Evolutionary conservation across 2,113 vertebrate genomes (phyloP), one percentile per base, ranked within the genome.

Genomic region (Cyprinus carpio): DNA sequence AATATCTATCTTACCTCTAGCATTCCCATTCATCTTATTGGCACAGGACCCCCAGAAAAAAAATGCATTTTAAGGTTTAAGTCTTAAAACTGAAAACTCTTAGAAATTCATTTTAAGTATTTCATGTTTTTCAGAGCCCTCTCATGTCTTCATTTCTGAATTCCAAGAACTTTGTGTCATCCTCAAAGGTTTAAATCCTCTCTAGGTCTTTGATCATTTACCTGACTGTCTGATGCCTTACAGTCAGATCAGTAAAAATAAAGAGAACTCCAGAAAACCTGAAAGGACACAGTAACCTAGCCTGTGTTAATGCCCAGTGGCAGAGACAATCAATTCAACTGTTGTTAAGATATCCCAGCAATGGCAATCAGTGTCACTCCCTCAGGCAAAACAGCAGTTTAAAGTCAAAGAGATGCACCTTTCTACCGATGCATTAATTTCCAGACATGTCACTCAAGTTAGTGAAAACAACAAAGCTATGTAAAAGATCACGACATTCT

Each of bases 371-470:
- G 29, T 31, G 0, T 46, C 20, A 56, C 81, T 84, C 79, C 87
- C 79, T 79, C 65, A 25, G 78, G 87, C 82, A 86, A 82, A 75
- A 82, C 77, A 78, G 82, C 79, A 31, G 64, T 86, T 82, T 84
- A 58, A 62, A 75, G 82, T 75, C 82, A 49, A 69, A 86, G 49
- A 27, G 84, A 81, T 76, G 69, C 40, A 79, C 81, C 54, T 84
- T 87, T 87, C 43, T 71, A 79, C 58, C 69, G 81, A 4, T 40
- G 62, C 51, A 65, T 81, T 75, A 40, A 84, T 62, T 75, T 88
- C 31, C 65, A 82, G 81, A 82, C 54, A n/a, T 88, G 87, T 82
- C 87, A 88, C 65, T 88, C 85, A 87, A 87, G 56, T 78, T 64
- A 54, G 64, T 78, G 83, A 58, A 78, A 81, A 83, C 83, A 86